These are phyloP conservation scores for Paramormyrops hopkinsi DNA, from an alignment of 2,797 vertebrate genomes.

Conservation along the genomic window DNA sequence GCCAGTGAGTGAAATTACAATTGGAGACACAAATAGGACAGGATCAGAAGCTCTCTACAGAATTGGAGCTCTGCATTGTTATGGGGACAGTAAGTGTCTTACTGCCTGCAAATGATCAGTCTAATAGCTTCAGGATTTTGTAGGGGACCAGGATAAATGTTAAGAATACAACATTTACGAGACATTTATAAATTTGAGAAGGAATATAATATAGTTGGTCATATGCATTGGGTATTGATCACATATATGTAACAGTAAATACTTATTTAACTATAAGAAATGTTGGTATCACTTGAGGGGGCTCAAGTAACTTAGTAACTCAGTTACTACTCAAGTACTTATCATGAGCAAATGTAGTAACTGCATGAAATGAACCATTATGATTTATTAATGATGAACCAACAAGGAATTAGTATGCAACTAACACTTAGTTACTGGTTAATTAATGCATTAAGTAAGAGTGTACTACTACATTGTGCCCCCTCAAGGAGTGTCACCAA, in stretches of 20 bases:
- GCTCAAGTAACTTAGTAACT: background rate
- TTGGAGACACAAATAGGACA: slow-evolving; percentile 85
- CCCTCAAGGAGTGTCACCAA: background rate
- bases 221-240: background rate
- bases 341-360: background rate
- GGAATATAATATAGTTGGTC: background rate
- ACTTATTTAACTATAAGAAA: background rate
- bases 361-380: background rate
- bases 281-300: background rate
- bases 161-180: background rate
- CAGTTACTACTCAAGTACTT: background rate
- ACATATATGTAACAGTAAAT: background rate
- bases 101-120: background rate
- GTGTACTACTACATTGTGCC: background rate
- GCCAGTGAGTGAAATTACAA: slow-evolving; percentile 85
- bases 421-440: background rate
- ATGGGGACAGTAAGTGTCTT: slow-evolving; percentile 86
- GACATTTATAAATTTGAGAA: background rate
- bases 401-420: background rate
- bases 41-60: slow-evolving; percentile 83
- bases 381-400: background rate
- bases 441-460: background rate
- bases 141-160: background rate
- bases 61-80: slow-evolving; percentile 86
- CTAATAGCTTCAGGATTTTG: background rate